phyloP scores from a whole-genome alignment of 2,888 invertebrate genomes.

The Euplexia lucipara region DNA sequence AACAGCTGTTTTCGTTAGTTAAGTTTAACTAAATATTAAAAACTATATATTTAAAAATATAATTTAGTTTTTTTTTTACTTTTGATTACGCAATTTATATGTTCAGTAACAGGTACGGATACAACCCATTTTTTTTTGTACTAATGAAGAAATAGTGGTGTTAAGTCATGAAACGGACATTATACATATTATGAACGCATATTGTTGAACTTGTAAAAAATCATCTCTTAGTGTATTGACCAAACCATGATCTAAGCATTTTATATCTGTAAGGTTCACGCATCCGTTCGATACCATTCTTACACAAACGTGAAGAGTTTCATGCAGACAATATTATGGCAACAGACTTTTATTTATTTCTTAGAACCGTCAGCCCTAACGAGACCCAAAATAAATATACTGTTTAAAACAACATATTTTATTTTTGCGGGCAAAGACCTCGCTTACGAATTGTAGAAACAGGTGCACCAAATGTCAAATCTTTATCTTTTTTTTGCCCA shows the following conservation, averaged over 20 bases:
- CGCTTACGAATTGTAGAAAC: slow-evolving; percentile 41
- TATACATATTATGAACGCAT: no score
- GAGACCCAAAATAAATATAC: slow-evolving; percentile 35
- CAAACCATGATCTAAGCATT: neutral
- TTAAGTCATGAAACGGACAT: no score
- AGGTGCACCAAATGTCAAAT: slow-evolving; percentile 49
- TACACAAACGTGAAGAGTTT: neutral
- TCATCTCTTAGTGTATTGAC: neutral
- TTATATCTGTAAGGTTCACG: neutral
- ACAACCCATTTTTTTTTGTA: no score
- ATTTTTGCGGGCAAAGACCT: slow-evolving; percentile 45
- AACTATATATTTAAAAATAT: no score
- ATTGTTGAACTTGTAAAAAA: no score
- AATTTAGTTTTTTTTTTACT: no score
- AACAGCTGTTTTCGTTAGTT: no score
- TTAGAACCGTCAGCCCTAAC: neutral
- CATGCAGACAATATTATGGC: neutral
- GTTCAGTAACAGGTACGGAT: no score
- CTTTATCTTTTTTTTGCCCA: slow-evolving; percentile 20
- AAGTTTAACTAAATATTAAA: no score
- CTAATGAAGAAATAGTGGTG: no score
- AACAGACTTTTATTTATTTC: neutral
- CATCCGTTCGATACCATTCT: neutral
- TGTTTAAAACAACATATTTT: slow-evolving; percentile 26
- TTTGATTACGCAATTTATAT: no score